Percentiles rank a stretch among this genome's conserved stretches.
phyloP scores from a whole-genome alignment of 2,888 invertebrate genomes.

The Philaethria dido region DNA sequence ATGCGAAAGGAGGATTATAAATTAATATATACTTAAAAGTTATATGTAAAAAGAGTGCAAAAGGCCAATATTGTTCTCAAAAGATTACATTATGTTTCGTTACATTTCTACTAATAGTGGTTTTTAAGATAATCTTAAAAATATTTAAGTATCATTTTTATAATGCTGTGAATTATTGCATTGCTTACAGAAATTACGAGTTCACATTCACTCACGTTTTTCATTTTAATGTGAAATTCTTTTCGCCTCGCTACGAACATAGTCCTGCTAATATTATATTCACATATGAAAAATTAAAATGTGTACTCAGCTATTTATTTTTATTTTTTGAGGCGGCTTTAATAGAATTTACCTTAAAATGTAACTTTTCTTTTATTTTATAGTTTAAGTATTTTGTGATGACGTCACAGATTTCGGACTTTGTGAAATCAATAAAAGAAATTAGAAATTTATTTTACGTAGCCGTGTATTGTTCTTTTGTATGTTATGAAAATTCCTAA shows the following conservation, averaged over 20 bases:
- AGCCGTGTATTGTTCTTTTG: background rate
- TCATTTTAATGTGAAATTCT: constrained; percentile 15
- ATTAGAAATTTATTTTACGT: background rate
- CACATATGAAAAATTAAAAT: constrained; percentile 22
- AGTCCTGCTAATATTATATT: constrained; percentile 22
- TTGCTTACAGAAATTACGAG: constrained; percentile 28
- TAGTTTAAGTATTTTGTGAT: too few species aligned
- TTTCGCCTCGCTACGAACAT: constrained; percentile 25
- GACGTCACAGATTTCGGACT: too few species aligned
- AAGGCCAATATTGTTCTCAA: too few species aligned
- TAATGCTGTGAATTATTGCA: constrained; percentile 21
- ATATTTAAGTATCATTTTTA: background rate
- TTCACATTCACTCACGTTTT: constrained; percentile 27
- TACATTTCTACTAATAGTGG: too few species aligned
- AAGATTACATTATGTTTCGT: too few species aligned
- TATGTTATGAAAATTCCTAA: background rate
- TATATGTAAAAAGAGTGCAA: too few species aligned
- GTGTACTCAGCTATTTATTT: background rate
- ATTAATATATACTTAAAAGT: too few species aligned
- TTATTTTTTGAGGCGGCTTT: background rate
- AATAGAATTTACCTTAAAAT: background rate
- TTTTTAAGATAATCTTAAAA: background rate
- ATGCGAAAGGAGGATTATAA: too few species aligned
- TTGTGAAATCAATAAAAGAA: too few species aligned
- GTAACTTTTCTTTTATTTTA: background rate